Base-by-base conservation (phyloP, 2,888 invertebrate genomes). In the Campoplex nolae region DNA sequence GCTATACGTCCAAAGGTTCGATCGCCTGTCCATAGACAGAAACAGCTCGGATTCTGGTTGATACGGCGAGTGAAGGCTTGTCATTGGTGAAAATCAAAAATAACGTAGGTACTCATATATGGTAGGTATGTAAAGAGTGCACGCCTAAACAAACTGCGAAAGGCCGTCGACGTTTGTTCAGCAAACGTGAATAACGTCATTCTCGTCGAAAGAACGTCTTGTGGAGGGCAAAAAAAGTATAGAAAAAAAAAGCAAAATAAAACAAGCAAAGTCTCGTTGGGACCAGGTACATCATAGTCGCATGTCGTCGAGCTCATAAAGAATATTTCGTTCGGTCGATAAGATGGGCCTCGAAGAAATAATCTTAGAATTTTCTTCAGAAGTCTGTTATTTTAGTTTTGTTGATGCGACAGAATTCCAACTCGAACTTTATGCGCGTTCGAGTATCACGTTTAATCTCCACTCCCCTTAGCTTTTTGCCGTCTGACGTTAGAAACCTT, bases 291-390 rank as follows among this genome's bases (percentile, higher is more conserved):
- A 62, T 78, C 78, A 74, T 82, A 70, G 73, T 76, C 3, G 65
- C 79, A 32, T 42, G 87, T 85, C 74, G 84, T 81, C 90, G 71
- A 81, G 90, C 90, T 92, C 90, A 91, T 89, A 90, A 92, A 92
- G 91, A 91, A 90, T 89, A 90, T 91, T 86, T 87, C 83, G 88
- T 88, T 89, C 91, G 93, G 92, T 93, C 93, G 93, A 93, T 92
- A 73, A 68, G 42, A 91, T 88, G 90, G 87, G 85, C 32, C 42
- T 51, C 90, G 89, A 89, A 80, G 87, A 89, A 91, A 90, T 90
- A 90, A 87, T 88, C 73, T 54, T 32, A 28, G 54, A 32, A 13
- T 75, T 70, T 77, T 75, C 35, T 79, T 87, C 77, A 75, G 73
- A 68, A 75, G 62, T 84, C 84, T 85, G 79, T 65, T 56, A 85